Evolutionary conservation across 2,797 vertebrate genomes (phyloP).

Genomic region (Molothrus aeneus): DNA sequence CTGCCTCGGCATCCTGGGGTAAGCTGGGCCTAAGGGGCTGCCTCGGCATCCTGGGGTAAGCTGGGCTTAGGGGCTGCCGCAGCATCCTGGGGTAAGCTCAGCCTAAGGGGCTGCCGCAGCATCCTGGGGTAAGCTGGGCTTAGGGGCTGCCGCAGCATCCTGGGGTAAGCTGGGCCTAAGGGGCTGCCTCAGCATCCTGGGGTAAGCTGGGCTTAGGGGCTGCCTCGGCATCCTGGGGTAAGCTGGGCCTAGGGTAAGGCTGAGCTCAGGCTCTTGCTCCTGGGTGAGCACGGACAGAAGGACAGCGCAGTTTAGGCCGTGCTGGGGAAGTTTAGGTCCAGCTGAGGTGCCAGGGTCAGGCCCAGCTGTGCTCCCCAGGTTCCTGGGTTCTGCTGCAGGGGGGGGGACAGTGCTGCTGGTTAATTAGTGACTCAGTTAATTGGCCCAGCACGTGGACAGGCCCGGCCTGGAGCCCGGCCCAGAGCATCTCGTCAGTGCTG

Average conservation of each 20-base stretch:
- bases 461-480: slow-evolving; percentile 97
- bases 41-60: not conserved
- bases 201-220: no score
- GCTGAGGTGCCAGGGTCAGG: no score
- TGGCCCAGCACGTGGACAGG: slow-evolving; percentile 85
- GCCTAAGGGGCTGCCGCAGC: no score
- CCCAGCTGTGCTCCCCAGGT: not conserved
- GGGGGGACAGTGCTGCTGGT: not conserved
- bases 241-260: no score
- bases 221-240: no score
- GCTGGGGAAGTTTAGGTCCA: not conserved
- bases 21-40: no score
- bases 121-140: no score
- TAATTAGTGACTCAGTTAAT: not conserved
- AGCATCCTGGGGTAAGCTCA: not conserved
- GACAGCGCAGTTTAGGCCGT: not conserved
- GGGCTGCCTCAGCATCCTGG: no score
- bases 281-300: not conserved
- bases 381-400: not conserved
- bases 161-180: not conserved
- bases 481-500: slow-evolving; percentile 97
- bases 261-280: not conserved
- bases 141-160: not conserved
- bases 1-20: no score
- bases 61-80: no score